These are phyloP conservation scores for Nomada hirtipes DNA, from an alignment of 2,888 invertebrate genomes.

Conservation along the genomic window DNA sequence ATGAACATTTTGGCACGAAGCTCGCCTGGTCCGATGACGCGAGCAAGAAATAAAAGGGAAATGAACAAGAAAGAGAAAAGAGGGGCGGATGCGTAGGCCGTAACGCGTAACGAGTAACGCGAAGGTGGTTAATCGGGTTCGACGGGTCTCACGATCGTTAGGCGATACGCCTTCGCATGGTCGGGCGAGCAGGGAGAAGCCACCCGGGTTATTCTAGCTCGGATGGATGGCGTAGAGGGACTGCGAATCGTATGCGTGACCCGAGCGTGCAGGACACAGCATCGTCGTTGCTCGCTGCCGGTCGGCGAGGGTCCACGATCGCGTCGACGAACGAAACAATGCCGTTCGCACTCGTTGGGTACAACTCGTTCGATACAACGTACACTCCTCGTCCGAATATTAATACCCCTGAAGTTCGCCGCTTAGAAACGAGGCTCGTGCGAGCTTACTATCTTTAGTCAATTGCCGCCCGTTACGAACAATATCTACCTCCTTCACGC, in stretches of 20 bases:
- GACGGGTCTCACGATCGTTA: conserved; percentile 49
- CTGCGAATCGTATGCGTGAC: conserved; percentile 35
- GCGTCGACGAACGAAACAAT: not conserved
- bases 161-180: conserved; percentile 31
- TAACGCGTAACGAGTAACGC: not conserved
- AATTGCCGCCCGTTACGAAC: conserved; percentile 18
- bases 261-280: conserved; percentile 36
- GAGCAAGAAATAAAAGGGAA: not conserved
- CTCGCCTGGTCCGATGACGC: not conserved
- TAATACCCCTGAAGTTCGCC: not conserved
- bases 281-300: conserved; percentile 31
- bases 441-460: conserved; percentile 19
- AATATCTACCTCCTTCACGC: conserved; percentile 74
- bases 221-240: conserved; percentile 54
- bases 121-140: conserved; percentile 41
- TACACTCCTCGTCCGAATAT: no score
- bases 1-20: not conserved
- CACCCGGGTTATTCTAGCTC: conserved; percentile 61
- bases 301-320: conserved; percentile 7
- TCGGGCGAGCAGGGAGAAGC: conserved; percentile 34
- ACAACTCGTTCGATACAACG: no score
- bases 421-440: not conserved
- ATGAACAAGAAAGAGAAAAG: not conserved
- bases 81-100: not conserved
- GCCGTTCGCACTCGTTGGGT: not conserved